A percentile compares a stretch with the other conserved stretches of the same genome.
These are phyloP conservation scores for Perodicticus potto DNA, from an alignment of 2,797 vertebrate genomes.

Conservation along the genomic window DNA sequence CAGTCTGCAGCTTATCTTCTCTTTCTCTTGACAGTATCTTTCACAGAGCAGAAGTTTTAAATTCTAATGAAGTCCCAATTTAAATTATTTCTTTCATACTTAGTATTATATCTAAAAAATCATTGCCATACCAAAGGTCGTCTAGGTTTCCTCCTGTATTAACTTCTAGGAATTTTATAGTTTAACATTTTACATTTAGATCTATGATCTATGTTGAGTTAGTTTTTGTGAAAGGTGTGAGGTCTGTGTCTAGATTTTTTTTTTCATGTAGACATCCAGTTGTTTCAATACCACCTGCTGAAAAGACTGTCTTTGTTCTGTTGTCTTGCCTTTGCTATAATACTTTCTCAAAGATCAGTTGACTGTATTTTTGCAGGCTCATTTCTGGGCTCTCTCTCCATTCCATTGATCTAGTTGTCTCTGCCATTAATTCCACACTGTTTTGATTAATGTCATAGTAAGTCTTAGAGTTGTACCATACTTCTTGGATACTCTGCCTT, in stretches of 20 bases:
- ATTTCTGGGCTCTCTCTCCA: neutral
- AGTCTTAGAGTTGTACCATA: neutral
- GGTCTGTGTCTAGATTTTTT: neutral
- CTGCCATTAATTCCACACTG: neutral
- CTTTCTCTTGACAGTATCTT: neutral
- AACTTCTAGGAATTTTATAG: neutral
- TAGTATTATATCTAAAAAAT: neutral
- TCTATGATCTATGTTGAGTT: neutral
- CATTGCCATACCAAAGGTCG: no score
- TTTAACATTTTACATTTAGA: neutral
- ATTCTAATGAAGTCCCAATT: neutral
- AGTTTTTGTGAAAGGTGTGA: neutral
- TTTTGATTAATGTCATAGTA: neutral
- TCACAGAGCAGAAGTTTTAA: neutral
- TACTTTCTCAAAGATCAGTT: neutral
- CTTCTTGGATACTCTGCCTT: neutral
- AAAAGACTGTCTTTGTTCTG: neutral
- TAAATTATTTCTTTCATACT: neutral
- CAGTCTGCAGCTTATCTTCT: neutral
- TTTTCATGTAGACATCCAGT: neutral
- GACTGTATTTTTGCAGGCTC: neutral
- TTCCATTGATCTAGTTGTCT: neutral
- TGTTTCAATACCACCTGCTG: neutral
- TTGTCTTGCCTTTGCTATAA: neutral
- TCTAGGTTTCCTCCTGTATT: neutral